These are phyloP conservation scores for Thymelicus acteon DNA, from an alignment of 2,888 invertebrate genomes.

Conservation along the genomic window DNA sequence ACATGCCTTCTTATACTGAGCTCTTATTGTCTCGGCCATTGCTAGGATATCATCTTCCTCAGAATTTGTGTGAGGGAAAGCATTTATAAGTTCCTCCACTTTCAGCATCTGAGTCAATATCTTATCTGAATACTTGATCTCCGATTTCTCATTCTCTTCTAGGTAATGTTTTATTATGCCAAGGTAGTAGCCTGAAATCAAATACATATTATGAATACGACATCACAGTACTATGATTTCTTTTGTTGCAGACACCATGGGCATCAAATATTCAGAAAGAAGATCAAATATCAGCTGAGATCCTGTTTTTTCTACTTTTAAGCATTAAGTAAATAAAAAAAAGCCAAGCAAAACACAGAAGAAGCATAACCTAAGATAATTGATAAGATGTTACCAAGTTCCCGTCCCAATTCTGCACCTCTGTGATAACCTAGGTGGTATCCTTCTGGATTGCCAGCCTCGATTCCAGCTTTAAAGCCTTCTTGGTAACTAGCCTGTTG, in stretches of 20 bases:
- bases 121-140: constrained; percentile 79
- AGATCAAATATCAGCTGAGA: too few relatives aligned
- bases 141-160: constrained; percentile 53
- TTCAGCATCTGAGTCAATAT: constrained; percentile 79
- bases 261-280: too few relatives aligned
- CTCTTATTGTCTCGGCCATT: constrained; percentile 86
- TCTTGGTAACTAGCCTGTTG: constrained; percentile 87
- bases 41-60: constrained; percentile 87
- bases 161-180: constrained; percentile 85
- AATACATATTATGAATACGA: not conserved
- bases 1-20: constrained; percentile 88
- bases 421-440: constrained; percentile 91
- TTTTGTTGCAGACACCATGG: too few relatives aligned
- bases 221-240: too few relatives aligned
- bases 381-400: constrained; percentile 76
- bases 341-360: too few relatives aligned
- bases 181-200: constrained; percentile 87
- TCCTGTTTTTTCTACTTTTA: too few relatives aligned
- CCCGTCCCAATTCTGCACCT: constrained; percentile 90
- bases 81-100: constrained; percentile 84
- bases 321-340: too few relatives aligned
- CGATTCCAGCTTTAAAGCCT: constrained; percentile 86
- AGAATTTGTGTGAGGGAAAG: constrained; percentile 88
- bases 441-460: constrained; percentile 87
- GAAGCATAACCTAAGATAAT: not conserved